A percentile compares a stretch with the other conserved stretches of the same genome.
These are phyloP conservation scores for Astyanax mexicanus DNA, from an alignment of 2,797 vertebrate species.

Conservation along the genomic window DNA sequence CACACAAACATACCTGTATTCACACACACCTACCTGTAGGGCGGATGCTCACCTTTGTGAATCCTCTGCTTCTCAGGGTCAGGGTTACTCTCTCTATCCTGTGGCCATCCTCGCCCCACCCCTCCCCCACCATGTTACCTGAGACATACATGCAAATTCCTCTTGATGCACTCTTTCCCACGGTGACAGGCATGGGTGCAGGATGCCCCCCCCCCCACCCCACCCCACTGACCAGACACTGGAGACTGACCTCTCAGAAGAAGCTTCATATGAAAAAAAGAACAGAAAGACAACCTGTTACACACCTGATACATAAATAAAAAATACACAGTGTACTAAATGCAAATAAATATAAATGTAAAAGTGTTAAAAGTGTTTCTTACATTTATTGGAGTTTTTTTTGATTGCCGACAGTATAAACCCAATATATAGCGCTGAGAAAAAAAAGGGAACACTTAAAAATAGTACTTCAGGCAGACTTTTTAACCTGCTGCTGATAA, in stretches of 20 bases:
- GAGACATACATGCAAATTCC: constrained; percentile 85
- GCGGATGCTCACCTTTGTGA: constrained; percentile 31
- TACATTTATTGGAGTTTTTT: no score
- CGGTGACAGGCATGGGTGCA: constrained; percentile 72
- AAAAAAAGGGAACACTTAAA: no score
- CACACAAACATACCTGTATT: constrained; percentile 26
- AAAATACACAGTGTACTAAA: no score
- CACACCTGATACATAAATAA: no score
- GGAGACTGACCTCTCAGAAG: constrained; percentile 24
- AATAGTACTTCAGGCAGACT: no score
- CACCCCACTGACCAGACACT: constrained; percentile 27
- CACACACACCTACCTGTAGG: constrained; percentile 25
- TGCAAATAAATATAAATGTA: no score
- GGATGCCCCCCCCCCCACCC: constrained; percentile 33
- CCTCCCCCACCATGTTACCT: constrained; percentile 74
- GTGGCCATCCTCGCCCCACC: constrained; percentile 53
- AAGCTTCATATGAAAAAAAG: not conserved
- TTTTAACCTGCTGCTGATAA: no score
- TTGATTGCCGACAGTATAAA: no score
- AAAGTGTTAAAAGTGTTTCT: no score
- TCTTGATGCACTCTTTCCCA: constrained; percentile 81
- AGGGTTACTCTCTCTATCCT: constrained; percentile 69
- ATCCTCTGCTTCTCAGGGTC: constrained; percentile 63
- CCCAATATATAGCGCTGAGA: no score
- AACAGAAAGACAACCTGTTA: not conserved